phyloP scores from a whole-genome alignment of 2,797 vertebrate species.

The Champsocephalus gunnari region DNA sequence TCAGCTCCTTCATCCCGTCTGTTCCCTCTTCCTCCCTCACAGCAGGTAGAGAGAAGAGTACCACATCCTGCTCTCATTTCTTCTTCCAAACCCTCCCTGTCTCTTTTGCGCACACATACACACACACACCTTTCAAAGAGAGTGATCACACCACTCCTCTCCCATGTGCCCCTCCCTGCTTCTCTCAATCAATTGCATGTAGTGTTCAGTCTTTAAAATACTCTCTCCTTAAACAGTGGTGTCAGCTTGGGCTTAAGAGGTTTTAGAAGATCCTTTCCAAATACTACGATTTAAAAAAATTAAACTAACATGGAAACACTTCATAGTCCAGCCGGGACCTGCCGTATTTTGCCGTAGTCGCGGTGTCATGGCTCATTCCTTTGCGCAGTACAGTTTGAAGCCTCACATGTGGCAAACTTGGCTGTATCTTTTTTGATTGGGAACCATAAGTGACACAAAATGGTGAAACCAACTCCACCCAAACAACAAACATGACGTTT shows the following conservation, averaged over 20 bases:
- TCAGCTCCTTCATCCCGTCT: conserved; percentile 17
- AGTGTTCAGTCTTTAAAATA: background rate
- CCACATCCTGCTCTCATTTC: conserved; percentile 44
- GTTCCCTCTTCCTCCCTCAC: conserved; percentile 27
- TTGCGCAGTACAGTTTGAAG: too few relatives aligned
- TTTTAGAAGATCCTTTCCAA: conserved; percentile 1
- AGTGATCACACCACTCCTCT: conserved; percentile 47
- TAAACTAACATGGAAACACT: background rate
- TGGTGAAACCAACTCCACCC: too few relatives aligned
- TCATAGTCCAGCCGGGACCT: background rate
- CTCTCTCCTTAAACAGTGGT: background rate
- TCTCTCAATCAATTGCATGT: background rate
- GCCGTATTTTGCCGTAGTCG: too few relatives aligned
- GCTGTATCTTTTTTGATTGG: too few relatives aligned
- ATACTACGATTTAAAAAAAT: background rate
- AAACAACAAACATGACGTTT: too few relatives aligned
- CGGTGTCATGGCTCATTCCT: too few relatives aligned
- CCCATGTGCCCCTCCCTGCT: conserved; percentile 42
- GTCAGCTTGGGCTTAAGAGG: background rate
- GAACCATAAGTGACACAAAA: too few relatives aligned
- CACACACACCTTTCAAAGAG: conserved; percentile 50
- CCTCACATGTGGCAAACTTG: too few relatives aligned
- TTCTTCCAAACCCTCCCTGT: conserved; percentile 25
- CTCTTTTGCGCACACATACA: background rate
- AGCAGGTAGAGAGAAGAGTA: conserved; percentile 17